Percentiles rank a stretch among this genome's conserved stretches.
phyloP scores from a whole-genome alignment of 2,888 invertebrate genomes.

The Clitarchus hookeri region DNA sequence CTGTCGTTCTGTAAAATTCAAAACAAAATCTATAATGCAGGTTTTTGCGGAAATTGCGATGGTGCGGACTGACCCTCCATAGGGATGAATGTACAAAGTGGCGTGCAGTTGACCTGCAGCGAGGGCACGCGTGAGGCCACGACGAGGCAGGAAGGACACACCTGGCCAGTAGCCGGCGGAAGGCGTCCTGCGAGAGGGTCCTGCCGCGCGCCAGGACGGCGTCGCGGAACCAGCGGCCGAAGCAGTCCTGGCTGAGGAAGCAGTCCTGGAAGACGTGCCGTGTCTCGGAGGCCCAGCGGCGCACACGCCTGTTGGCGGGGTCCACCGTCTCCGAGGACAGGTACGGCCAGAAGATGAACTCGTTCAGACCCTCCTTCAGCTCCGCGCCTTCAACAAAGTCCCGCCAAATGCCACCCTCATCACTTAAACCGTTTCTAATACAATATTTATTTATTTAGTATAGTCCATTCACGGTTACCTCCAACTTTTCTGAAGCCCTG shows the following conservation, averaged over 20 bases:
- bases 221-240: slow-evolving; percentile 50
- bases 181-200: slow-evolving; percentile 46
- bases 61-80: too few relatives aligned
- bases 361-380: slow-evolving; percentile 35
- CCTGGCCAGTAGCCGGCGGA: slow-evolving; percentile 34
- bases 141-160: neutral
- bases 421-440: too few relatives aligned
- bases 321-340: slow-evolving; percentile 49
- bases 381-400: neutral
- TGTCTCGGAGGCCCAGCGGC: slow-evolving; percentile 51
- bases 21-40: too few relatives aligned
- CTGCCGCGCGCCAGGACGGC: slow-evolving; percentile 45
- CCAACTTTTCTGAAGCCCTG: too few relatives aligned
- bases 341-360: slow-evolving; percentile 53
- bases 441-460: too few relatives aligned
- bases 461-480: too few relatives aligned
- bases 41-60: too few relatives aligned
- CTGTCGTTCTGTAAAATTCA: too few relatives aligned
- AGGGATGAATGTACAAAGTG: too few relatives aligned
- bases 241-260: slow-evolving; percentile 46
- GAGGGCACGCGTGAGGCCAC: neutral
- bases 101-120: too few relatives aligned
- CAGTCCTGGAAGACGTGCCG: slow-evolving; percentile 51
- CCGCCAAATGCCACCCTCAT: too few relatives aligned
- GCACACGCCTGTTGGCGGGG: slow-evolving; percentile 49